phyloP scores from a whole-genome alignment of 2,888 invertebrate genomes.

The Drosophila kokeensis region DNA sequence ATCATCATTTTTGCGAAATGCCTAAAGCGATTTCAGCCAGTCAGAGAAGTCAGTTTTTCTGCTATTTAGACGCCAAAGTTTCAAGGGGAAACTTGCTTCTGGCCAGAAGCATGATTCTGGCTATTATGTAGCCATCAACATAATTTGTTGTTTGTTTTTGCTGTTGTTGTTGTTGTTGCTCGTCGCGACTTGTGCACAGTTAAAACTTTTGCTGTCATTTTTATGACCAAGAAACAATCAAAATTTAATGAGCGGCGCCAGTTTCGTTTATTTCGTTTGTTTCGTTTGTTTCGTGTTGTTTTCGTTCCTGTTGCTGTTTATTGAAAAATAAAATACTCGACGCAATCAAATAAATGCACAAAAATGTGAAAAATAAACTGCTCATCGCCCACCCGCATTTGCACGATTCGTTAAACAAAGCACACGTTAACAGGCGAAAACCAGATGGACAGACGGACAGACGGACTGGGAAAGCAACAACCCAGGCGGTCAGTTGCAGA shows the following conservation, averaged over 20 bases:
- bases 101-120: conserved; percentile 45
- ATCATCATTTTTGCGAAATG: conserved; percentile 82
- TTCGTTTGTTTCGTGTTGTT: conserved; percentile 5
- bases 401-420: conserved; percentile 85
- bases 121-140: conserved; percentile 80
- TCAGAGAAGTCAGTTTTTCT: conserved; percentile 45
- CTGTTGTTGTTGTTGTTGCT: conserved; percentile 19
- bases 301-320: conserved; percentile 50
- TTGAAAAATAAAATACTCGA: conserved; percentile 75
- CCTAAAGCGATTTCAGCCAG: conserved; percentile 68
- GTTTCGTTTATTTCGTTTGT: conserved; percentile 30
- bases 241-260: conserved; percentile 80
- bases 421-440: conserved; percentile 82
- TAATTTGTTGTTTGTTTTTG: conserved; percentile 71
- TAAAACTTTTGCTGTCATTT: conserved; percentile 77
- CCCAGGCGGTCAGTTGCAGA: conserved; percentile 61
- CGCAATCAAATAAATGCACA: conserved; percentile 75
- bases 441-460: no score
- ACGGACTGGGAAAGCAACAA: conserved; percentile 10
- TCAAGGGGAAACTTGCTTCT: conserved; percentile 28
- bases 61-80: conserved; percentile 64
- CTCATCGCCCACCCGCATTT: conserved; percentile 82
- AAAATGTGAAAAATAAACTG: conserved; percentile 72
- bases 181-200: conserved; percentile 54
- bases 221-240: conserved; percentile 74